Percentiles rank a stretch among this genome's conserved stretches.
These are phyloP conservation scores for Pollenia griseotomentosa DNA, from an alignment of 2,888 invertebrate species.

Conservation along the genomic window DNA sequence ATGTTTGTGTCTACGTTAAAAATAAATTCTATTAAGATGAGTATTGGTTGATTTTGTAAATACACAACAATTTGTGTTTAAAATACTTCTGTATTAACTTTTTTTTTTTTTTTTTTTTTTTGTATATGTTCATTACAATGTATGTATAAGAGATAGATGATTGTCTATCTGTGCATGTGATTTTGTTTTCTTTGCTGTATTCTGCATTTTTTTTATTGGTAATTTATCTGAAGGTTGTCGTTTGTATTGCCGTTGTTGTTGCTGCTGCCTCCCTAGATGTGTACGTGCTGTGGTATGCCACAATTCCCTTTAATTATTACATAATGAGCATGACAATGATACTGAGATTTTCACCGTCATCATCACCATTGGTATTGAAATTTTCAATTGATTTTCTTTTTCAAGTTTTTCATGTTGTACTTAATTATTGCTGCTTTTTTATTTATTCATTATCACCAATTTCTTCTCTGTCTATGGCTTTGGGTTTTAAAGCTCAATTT, in stretches of 20 bases:
- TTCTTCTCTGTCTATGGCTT: background rate
- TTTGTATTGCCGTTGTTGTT: conserved; percentile 2
- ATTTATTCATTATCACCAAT: background rate
- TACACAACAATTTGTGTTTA: background rate
- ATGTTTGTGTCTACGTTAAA: background rate
- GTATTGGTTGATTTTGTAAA: too few species aligned
- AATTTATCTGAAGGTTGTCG: conserved; percentile 50
- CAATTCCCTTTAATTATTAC: conserved; percentile 66
- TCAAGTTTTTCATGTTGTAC: background rate
- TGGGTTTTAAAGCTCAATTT: background rate
- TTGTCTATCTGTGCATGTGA: too few species aligned
- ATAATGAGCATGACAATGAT: conserved; percentile 61
- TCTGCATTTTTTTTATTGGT: conserved; percentile 31
- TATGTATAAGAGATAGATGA: too few species aligned
- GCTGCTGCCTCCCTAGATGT: background rate
- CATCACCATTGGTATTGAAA: background rate
- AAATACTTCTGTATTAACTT: background rate
- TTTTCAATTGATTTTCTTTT: conserved; percentile 51
- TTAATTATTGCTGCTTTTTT: conserved; percentile 5
- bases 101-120: background rate
- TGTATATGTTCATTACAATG: too few species aligned
- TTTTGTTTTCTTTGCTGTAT: background rate
- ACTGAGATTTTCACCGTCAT: conserved; percentile 40
- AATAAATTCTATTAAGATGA: too few species aligned
- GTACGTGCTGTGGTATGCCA: conserved; percentile 60